Evolutionary conservation across 2,797 vertebrate species (phyloP), one percentile per base, ranked within the genome.

Genomic region (Liparis tanakae): DNA sequence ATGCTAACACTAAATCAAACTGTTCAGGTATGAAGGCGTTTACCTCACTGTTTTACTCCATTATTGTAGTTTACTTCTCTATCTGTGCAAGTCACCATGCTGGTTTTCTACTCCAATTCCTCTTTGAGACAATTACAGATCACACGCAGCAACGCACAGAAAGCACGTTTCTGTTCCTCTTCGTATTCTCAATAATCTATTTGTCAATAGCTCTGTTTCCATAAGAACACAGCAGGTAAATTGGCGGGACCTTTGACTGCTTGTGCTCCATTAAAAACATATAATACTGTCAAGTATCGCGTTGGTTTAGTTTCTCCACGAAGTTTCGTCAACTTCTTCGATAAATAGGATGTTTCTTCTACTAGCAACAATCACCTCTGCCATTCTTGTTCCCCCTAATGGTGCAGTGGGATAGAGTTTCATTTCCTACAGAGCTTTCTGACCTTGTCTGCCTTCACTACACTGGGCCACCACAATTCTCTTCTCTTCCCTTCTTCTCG

Each of bases 391-490:
- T 67, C 65, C 53, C 77, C 72, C 57, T 84, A 94, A 94, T 94
- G 92, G 94, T 92, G 91, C 63, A 25, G 73, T 67, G 68, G 91
- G 92, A 90, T 90, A 86, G 91, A 92, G 87, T 95, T 95, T 94
- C 93, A 88, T 82, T 91, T 90, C 86, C 86, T 85, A 83, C 62
- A 83, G 89, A 92, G 92, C 93, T 84, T 93, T 92, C 93, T 96
- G 94, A 96, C 93, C 94, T 94, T 95, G 91, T 85, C 74, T 90
- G 88, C 85, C 87, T 91, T 71, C 84, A 87, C 89, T 88, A 85
- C 85, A 62, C 87, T 88, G 68, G 88, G 79, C 89, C 89, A 91
- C 88, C 74, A 74, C 81, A 87, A 41, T 81, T 79, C 84, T 85
- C 72, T 72, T 87, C 79, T 90, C 78, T 83, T 81, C 84, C 78